Evolutionary conservation across 1,140 invertebrate species (phyloP), one percentile per base, ranked within the genome.

Genomic region (Chironomus striatipennis): DNA sequence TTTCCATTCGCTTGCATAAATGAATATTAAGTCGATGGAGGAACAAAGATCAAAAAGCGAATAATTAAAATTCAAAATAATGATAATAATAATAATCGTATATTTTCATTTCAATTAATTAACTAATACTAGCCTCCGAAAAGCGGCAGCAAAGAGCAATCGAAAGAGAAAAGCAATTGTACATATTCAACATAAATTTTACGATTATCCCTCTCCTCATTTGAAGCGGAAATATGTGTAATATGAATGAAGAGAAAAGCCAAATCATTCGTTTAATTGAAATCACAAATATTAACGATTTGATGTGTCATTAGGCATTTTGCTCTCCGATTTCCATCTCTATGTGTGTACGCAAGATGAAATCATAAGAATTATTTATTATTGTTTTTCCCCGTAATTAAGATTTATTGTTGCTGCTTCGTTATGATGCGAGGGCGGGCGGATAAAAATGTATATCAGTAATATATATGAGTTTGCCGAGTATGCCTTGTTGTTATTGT

Each of bases 291-390:
- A 57, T 57, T 70, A 70, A 70, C 20, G 20, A 70, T 70, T 70
- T 70, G 65, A 70, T 70, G 65, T 70, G 65, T 70, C 65, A 70
- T 70, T 70, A 70, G 65, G 65, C 65, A 70, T 70, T 70, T 70
- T 70, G 65, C 12, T 57, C 47, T 47, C 47, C n/a, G 24, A 12
- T 57, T 5, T 57, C 8, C 4, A 12, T 57, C 47, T 57, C 47
- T 57, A 70, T 20, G n/a, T 70, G 65, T 70, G 9, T 70, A n/a
- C 47, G 9, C 9, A 70, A 70, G 65, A 70, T 70, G 20, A 70
- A 70, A 70, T 70, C 17, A 70, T 70, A 70, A 70, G 65, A 70
- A 70, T 70, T 70, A 70, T 70, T 70, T 70, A 70, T 57, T 70
- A 70, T 70, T 70, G 65, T 21, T 70, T 57, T 57, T 70, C 65